Evolutionary conservation across 2,113 vertebrate genomes (phyloP).

Genomic region (Semnornis frantzii): DNA sequence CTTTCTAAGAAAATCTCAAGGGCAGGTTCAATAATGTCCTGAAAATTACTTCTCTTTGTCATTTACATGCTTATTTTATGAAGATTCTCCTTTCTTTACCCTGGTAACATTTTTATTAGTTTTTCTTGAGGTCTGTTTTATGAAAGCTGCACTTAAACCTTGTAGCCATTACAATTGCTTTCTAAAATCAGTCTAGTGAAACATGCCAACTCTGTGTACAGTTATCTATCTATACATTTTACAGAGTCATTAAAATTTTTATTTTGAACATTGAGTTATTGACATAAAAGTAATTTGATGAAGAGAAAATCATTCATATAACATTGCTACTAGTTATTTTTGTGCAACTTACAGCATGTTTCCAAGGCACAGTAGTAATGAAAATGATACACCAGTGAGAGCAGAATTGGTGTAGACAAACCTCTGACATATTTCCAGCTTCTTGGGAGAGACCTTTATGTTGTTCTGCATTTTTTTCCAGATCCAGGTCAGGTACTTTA

Average conservation of each 20-base stretch:
- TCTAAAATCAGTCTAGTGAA: background rate
- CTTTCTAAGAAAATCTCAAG: slow-evolving; percentile 49
- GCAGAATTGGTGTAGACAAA: background rate
- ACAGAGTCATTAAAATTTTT: background rate
- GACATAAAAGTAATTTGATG: background rate
- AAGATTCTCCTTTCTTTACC: slow-evolving; percentile 38
- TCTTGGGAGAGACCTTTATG: background rate
- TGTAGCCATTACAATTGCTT: background rate
- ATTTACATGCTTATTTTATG: slow-evolving; percentile 75
- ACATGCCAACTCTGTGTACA: background rate
- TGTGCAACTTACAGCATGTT: background rate
- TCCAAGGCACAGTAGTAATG: rapidly evolving
- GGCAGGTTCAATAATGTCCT: slow-evolving; percentile 65
- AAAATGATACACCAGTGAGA: background rate
- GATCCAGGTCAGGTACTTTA: background rate
- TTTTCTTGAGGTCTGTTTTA: slow-evolving; percentile 63
- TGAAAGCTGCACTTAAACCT: background rate
- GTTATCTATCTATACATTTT: rapidly evolving
- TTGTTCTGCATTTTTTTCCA: background rate
- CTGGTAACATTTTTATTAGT: slow-evolving; percentile 54
- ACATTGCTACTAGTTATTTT: background rate
- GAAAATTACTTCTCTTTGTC: slow-evolving; percentile 73
- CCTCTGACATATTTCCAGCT: background rate
- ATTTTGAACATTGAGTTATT: background rate
- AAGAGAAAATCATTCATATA: background rate